Evolutionary conservation across 2,113 vertebrate species (phyloP).

Genomic region (Notarius lentiginosus): DNA sequence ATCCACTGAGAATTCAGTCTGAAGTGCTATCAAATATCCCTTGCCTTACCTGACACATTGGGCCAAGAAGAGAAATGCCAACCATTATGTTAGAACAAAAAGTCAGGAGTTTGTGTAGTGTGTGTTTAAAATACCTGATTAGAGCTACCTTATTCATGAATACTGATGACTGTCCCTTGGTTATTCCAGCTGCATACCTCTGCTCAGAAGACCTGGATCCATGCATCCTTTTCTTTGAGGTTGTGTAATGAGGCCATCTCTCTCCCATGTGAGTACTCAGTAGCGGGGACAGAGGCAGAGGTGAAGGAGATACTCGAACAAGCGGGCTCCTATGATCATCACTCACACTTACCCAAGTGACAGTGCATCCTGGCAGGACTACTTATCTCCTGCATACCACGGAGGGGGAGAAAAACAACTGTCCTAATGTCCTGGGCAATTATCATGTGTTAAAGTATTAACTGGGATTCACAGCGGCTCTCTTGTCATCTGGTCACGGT

Average conservation of each 20-base stretch:
- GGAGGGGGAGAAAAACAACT: constrained; percentile 29
- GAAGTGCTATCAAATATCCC: constrained; percentile 40
- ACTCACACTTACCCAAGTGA: constrained; percentile 59
- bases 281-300: constrained; percentile 47
- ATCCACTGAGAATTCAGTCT: constrained; percentile 41
- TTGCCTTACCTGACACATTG: constrained; percentile 25
- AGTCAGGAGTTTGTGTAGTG: neutral
- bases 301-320: constrained; percentile 57
- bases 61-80: constrained; percentile 35
- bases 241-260: constrained; percentile 51
- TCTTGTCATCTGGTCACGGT: constrained; percentile 16
- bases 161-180: constrained; percentile 2
- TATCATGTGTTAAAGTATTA: constrained; percentile 44
- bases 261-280: constrained; percentile 40
- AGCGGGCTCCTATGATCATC: constrained; percentile 50
- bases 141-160: constrained; percentile 25
- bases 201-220: constrained; percentile 20
- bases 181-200: constrained; percentile 21
- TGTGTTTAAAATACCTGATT: constrained; percentile 30
- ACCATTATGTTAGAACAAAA: constrained; percentile 24
- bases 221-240: constrained; percentile 31
- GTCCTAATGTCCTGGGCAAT: constrained; percentile 50
- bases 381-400: constrained; percentile 51
- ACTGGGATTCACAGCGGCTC: constrained; percentile 24
- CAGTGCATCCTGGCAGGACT: constrained; percentile 52